These are phyloP conservation scores for Pammene fasciana DNA, from an alignment of 2,888 invertebrate genomes.

Conservation along the genomic window DNA sequence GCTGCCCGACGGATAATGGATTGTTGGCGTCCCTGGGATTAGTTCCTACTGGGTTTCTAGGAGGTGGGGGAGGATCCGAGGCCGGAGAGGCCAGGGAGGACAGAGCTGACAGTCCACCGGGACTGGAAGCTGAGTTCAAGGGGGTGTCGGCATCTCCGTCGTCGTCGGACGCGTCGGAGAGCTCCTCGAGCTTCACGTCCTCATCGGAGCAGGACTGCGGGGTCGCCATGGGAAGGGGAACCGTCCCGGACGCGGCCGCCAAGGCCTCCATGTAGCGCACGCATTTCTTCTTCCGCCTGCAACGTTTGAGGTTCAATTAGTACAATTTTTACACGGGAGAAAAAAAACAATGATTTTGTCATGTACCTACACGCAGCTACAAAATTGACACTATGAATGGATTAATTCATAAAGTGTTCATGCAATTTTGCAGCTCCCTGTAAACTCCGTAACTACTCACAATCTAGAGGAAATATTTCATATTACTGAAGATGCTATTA, in stretches of 20 bases:
- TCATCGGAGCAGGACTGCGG: constrained; percentile 92
- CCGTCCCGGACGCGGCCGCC: constrained; percentile 86
- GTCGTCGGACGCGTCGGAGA: constrained; percentile 86
- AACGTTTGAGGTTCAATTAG: constrained; percentile 17
- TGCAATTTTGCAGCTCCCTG: no score
- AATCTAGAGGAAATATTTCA: constrained; percentile 1
- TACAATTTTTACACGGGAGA: neutral
- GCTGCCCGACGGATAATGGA: constrained; percentile 94
- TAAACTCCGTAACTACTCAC: no score
- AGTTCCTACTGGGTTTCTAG: constrained; percentile 92
- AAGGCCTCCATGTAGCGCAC: constrained; percentile 96
- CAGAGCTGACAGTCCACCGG: constrained; percentile 78
- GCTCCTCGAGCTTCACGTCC: constrained; percentile 86
- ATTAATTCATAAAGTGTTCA: no score
- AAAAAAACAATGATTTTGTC: no score
- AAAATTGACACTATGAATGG: no score
- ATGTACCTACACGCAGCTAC: no score
- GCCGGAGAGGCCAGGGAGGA: constrained; percentile 89
- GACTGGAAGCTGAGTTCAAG: constrained; percentile 76
- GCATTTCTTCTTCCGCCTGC: constrained; percentile 98
- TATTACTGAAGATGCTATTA: neutral
- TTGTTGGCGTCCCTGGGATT: constrained; percentile 96
- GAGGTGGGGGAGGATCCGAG: constrained; percentile 85
- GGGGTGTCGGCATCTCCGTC: constrained; percentile 78
- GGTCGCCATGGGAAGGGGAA: constrained; percentile 89